Base-by-base conservation (phyloP, 2,113 vertebrate species). In the Strix aluco region DNA sequence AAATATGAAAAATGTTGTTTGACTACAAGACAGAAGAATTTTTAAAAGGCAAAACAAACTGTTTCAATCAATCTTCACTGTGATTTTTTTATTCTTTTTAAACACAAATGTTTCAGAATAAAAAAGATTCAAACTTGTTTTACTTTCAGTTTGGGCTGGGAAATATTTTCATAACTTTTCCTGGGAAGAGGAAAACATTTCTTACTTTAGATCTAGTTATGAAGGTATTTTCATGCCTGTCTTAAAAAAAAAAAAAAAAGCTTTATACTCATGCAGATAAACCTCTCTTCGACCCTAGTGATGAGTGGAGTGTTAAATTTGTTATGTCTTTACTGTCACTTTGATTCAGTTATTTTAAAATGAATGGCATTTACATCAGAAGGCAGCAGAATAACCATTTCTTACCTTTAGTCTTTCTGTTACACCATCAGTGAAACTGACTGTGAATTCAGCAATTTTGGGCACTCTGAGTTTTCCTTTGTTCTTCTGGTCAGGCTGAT, bases 361-460 rank as follows among this genome's bases (percentile, higher is more conserved):
- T 46, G 59, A 91, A 88, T 81, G 79, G 63, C 30, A 88, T 89
- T 96, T 89, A 55, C 77, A 95, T 71, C 58, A 66, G 77, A 73
- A 96, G 83, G 77, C 94, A 92, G 85, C 62, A 94, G 62, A 92
- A 92, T 8, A 81, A 71, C 30, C 40, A 85, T 81, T 92, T 86
- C 98, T 97, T 98, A 99, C 98, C 99, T 99, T 99, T 92, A 99
- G 98, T 96, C 98, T 98, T 98, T 99, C 98, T 92, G 98, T 98
- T 86, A 99, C 98, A 30, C 99, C 98, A 93, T 99, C 98, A 79
- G 98, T 99, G 90, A 99, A 98, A 98, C 99, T 99, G 98, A 99
- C 99, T 98, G 99, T 99, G 98, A 99, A 99, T 97, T 99, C 99
- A 71, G 99, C 99, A 91, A 99, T 99, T 98, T 99, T 99, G 47